Percentiles rank a stretch among this genome's conserved stretches.
Conservation (phyloP, 2,797 vertebrate species). For the Emys orbicularis region DNA sequence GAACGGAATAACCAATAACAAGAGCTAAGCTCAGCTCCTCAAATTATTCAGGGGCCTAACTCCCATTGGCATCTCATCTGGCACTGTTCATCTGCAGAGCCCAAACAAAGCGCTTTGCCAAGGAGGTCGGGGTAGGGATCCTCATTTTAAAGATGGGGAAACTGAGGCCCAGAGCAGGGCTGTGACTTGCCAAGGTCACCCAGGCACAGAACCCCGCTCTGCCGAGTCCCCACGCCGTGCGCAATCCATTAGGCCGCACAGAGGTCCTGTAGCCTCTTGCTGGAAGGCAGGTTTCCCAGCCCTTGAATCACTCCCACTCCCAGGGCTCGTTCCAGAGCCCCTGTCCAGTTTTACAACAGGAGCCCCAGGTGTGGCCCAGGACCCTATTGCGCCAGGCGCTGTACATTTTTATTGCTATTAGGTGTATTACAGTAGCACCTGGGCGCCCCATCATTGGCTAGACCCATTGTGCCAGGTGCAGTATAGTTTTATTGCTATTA, state of each 20-base stretch:
- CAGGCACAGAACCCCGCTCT: background rate
- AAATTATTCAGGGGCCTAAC: too few species aligned
- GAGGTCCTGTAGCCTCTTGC: background rate
- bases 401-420: background rate
- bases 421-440: too few species aligned
- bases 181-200: background rate
- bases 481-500: background rate
- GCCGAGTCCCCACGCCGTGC: too few species aligned
- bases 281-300: background rate
- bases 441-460: too few species aligned
- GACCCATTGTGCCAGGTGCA: too few species aligned
- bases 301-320: background rate
- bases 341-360: too few species aligned
- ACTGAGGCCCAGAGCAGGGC: background rate
- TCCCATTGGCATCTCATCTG: too few species aligned
- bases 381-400: background rate
- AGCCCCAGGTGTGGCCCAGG: too few species aligned
- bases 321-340: background rate
- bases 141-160: background rate
- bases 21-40: too few species aligned
- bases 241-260: background rate
- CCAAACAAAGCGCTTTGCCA: background rate
- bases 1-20: background rate
- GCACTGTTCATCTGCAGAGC: background rate
- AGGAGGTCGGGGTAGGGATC: too few species aligned